These are phyloP conservation scores for Rhynchopsitta pachyrhyncha DNA, from an alignment of 2,113 vertebrate species.

Conservation along the genomic window DNA sequence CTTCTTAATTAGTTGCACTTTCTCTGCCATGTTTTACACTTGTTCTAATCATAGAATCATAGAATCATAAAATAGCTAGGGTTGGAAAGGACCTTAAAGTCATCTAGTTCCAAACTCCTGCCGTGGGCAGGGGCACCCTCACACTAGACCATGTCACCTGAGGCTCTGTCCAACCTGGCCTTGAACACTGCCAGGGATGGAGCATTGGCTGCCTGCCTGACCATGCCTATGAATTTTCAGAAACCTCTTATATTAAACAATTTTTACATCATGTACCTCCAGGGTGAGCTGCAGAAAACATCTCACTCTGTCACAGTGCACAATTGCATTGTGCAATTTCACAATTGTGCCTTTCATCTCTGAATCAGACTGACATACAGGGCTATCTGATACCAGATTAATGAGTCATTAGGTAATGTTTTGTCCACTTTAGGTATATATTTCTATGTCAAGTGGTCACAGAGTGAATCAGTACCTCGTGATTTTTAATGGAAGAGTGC, in stretches of 20 bases:
- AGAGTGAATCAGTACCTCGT: not conserved
- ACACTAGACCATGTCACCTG: not conserved
- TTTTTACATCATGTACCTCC: not conserved
- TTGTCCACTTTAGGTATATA: not conserved
- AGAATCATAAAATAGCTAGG: not conserved
- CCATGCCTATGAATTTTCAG: not conserved
- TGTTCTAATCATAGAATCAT: not conserved
- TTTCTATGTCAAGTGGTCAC: not conserved
- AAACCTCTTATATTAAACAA: not conserved
- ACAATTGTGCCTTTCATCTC: not conserved
- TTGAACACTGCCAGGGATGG: not conserved
- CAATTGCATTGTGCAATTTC: not conserved
- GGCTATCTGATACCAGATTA: not conserved
- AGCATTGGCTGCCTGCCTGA: not conserved
- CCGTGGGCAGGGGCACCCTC: not conserved
- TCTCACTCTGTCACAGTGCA: not conserved
- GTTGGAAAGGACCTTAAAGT: not conserved
- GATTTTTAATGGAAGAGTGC: not conserved
- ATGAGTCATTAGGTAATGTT: not conserved
- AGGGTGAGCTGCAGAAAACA: not conserved
- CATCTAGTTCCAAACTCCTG: not conserved
- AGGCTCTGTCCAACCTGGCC: not conserved
- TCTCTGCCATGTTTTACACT: not conserved
- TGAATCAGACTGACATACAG: not conserved
- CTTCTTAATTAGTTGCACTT: not conserved